These are phyloP conservation scores for Drosophila flavopinicola DNA, from an alignment of 2,888 invertebrate species.

Conservation along the genomic window DNA sequence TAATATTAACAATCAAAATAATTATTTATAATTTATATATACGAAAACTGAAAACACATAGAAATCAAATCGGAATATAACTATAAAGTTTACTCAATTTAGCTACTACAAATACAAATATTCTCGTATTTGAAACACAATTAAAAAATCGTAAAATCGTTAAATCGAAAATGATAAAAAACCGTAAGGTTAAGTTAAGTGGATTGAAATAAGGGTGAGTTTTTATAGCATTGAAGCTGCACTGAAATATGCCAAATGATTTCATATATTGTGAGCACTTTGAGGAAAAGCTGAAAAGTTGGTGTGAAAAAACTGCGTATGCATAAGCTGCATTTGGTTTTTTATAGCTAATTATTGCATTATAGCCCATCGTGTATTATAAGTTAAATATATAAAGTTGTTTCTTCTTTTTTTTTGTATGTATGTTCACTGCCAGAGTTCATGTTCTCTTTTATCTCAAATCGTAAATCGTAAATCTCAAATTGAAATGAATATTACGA, in stretches of 20 bases:
- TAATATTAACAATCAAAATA: slow-evolving; percentile 45
- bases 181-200: slow-evolving; percentile 33
- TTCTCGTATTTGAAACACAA: slow-evolving; percentile 44
- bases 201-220: slow-evolving; percentile 49
- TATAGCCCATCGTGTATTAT: slow-evolving; percentile 52
- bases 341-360: slow-evolving; percentile 65
- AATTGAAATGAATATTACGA: slow-evolving; percentile 66
- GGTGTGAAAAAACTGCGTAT: slow-evolving; percentile 65
- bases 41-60: slow-evolving; percentile 42
- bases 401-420: slow-evolving; percentile 19
- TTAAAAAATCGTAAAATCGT: slow-evolving; percentile 14
- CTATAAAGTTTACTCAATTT: slow-evolving; percentile 42
- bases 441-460: slow-evolving; percentile 42
- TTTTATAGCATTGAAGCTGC: slow-evolving; percentile 60
- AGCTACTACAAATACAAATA: slow-evolving; percentile 59
- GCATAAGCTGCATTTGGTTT: slow-evolving; percentile 67
- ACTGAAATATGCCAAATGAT: slow-evolving; percentile 53
- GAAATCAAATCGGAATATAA: slow-evolving; percentile 36
- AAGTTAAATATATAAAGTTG: slow-evolving; percentile 23
- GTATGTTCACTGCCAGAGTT: slow-evolving; percentile 41
- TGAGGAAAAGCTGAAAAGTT: slow-evolving; percentile 67
- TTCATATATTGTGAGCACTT: slow-evolving; percentile 54
- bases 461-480: slow-evolving; percentile 49
- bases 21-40: slow-evolving; percentile 9
- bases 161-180: slow-evolving; percentile 16